These are phyloP conservation scores for Steatornis caripensis DNA, from an alignment of 2,113 vertebrate species.

Conservation along the genomic window DNA sequence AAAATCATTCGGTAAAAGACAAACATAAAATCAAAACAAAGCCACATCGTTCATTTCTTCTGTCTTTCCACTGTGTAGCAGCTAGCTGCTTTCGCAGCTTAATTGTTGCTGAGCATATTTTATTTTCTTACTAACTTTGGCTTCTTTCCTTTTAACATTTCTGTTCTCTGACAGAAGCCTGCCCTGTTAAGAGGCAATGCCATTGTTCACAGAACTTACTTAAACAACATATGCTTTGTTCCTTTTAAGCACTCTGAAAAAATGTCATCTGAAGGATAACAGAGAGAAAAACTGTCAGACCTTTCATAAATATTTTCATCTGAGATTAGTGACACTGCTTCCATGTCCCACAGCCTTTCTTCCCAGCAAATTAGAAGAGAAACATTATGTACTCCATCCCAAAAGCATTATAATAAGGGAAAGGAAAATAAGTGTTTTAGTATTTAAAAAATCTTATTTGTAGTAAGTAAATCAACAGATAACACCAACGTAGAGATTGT, in stretches of 20 bases:
- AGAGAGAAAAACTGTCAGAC: background rate
- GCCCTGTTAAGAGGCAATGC: background rate
- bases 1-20: background rate
- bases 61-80: background rate
- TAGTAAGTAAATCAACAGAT: background rate
- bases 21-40: background rate
- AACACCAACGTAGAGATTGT: background rate
- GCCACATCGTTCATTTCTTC: background rate
- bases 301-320: constrained; percentile 9
- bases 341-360: background rate
- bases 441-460: background rate
- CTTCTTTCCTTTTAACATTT: background rate
- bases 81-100: background rate
- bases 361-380: background rate
- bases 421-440: background rate
- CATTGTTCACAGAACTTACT: background rate
- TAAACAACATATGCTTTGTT: constrained; percentile 19
- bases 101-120: background rate
- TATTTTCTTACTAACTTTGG: constrained; percentile 9
- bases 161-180: constrained; percentile 2
- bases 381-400: background rate
- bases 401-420: background rate
- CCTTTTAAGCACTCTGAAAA: background rate
- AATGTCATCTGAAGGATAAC: background rate
- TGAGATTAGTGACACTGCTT: background rate